phyloP scores from a whole-genome alignment of 1,140 invertebrate species.

The Aethina tumida region DNA sequence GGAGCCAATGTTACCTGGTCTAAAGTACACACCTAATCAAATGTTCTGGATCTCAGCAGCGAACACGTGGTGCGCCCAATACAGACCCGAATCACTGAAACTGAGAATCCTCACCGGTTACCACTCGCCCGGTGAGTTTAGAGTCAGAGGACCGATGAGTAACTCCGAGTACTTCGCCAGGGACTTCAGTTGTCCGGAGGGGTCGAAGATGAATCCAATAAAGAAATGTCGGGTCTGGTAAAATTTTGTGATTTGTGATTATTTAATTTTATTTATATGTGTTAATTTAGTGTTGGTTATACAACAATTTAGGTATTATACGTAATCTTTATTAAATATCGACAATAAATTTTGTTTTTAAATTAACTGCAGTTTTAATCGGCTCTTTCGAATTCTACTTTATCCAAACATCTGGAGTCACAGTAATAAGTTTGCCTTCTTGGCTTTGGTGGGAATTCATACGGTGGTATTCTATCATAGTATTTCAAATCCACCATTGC shows the following conservation, averaged over 20 bases:
- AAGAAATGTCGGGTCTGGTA: slow-evolving; percentile 82
- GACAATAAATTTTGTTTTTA: too few species aligned
- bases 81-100: slow-evolving; percentile 60
- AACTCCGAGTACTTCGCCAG: slow-evolving; percentile 81
- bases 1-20: slow-evolving; percentile 39
- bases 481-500: slow-evolving; percentile 19
- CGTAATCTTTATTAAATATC: too few species aligned
- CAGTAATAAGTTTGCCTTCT: too few species aligned
- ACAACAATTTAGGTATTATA: too few species aligned
- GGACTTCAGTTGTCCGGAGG: slow-evolving; percentile 77
- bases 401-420: too few species aligned
- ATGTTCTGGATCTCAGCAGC: slow-evolving; percentile 69
- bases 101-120: slow-evolving; percentile 64
- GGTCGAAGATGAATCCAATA: slow-evolving; percentile 76
- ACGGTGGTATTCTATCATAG: slow-evolving; percentile 21
- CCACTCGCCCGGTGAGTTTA: slow-evolving; percentile 70
- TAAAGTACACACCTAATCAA: slow-evolving; percentile 44
- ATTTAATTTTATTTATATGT: too few species aligned
- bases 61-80: slow-evolving; percentile 56
- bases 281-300: too few species aligned
- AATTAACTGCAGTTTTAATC: too few species aligned
- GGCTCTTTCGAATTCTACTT: too few species aligned
- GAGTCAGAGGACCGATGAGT: slow-evolving; percentile 79
- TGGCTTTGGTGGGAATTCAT: too few species aligned
- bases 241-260: too few species aligned